These are phyloP conservation scores for Lasioglossum vierecki DNA, from an alignment of 2,888 invertebrate genomes.

Conservation along the genomic window DNA sequence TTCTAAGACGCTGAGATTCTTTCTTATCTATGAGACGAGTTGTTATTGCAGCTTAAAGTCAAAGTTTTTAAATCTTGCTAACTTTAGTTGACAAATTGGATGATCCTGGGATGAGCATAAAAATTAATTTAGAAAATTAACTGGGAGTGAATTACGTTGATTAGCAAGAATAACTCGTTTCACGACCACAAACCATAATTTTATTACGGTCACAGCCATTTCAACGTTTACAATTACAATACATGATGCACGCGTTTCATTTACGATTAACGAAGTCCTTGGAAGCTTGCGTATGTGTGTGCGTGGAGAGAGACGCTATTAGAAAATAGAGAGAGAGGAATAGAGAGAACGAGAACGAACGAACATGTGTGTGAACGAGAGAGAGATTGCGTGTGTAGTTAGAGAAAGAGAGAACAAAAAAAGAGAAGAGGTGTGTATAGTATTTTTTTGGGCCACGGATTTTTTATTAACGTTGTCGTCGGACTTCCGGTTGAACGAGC, in stretches of 20 bases:
- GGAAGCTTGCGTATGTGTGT: constrained; percentile 51
- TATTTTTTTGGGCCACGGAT: constrained; percentile 50
- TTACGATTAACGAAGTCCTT: constrained; percentile 40
- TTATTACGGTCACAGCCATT: constrained; percentile 27
- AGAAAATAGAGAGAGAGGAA: constrained; percentile 14
- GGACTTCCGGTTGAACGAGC: constrained; percentile 20
- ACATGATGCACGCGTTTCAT: constrained; percentile 53
- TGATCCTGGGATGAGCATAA: not conserved
- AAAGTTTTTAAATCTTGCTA: not conserved
- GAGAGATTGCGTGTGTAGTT: constrained; percentile 7
- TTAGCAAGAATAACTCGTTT: not conserved
- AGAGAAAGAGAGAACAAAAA: not conserved
- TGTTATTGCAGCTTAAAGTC: not conserved
- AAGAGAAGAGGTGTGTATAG: constrained; percentile 31
- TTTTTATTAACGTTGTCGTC: constrained; percentile 50
- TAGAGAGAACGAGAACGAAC: not conserved
- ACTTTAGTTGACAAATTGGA: not conserved
- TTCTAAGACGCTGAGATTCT: constrained; percentile 22
- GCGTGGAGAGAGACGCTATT: constrained; percentile 34
- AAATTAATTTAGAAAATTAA: too few relatives aligned
- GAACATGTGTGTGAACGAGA: not conserved
- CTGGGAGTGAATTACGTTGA: not conserved
- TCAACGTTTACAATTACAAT: constrained; percentile 21
- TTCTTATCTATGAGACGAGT: not conserved
- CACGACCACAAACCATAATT: constrained; percentile 18